These are phyloP conservation scores for Selene dorsalis DNA, from an alignment of 2,797 vertebrate species.

Conservation along the genomic window DNA sequence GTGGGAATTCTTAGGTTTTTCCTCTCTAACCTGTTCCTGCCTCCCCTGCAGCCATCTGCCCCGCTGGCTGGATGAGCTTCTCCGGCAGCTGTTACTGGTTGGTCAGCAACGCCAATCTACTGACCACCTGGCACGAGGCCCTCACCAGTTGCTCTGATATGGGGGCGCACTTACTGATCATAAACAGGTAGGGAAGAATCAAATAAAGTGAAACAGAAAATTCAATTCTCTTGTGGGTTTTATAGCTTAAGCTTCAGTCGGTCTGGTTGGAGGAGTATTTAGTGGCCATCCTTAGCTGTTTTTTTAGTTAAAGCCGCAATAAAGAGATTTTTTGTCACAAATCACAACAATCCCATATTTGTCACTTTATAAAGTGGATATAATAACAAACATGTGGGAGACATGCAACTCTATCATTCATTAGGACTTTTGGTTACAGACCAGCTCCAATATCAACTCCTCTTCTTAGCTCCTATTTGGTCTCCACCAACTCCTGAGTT, in stretches of 20 bases:
- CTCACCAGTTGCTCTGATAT: constrained; percentile 68
- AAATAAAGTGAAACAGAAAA: neutral
- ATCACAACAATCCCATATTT: neutral
- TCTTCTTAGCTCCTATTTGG: too few species aligned
- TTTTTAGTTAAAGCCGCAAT: too few species aligned
- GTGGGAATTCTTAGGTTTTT: neutral
- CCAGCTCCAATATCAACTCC: too few species aligned
- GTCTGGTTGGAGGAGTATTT: neutral
- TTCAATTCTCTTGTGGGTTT: neutral
- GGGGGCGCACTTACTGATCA: constrained; percentile 78
- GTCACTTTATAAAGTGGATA: neutral
- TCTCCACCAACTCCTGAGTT: too few species aligned
- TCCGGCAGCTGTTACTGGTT: constrained; percentile 84
- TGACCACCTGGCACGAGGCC: constrained; percentile 86
- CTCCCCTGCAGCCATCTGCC: constrained; percentile 80
- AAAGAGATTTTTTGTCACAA: neutral
- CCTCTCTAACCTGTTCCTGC: neutral
- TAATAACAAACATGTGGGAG: too few species aligned
- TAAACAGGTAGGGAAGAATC: constrained; percentile 77
- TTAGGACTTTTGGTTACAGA: too few species aligned
- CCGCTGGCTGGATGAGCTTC: constrained; percentile 84
- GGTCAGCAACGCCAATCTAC: constrained; percentile 80
- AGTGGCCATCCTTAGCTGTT: too few species aligned
- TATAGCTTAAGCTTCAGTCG: neutral
- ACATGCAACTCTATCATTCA: too few species aligned